These are phyloP conservation scores for Gallinago nigripennis DNA, from an alignment of 2,797 vertebrate species.

Conservation along the genomic window DNA sequence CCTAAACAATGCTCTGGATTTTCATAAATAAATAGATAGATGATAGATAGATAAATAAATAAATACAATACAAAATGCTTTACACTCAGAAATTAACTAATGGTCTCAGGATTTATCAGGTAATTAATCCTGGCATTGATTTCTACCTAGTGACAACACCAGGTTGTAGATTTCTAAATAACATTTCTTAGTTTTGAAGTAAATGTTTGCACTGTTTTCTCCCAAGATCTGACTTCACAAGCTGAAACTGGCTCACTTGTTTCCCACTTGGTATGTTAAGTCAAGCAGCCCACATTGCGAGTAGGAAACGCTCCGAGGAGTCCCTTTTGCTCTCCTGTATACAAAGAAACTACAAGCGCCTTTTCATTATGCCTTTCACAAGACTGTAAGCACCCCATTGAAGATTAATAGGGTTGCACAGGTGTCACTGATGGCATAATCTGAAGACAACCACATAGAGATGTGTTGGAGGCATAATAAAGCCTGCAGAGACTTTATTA, in stretches of 20 bases:
- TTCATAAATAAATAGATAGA: neutral
- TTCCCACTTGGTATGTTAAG: neutral
- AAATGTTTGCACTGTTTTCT: neutral
- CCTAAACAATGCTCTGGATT: neutral
- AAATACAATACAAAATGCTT: neutral
- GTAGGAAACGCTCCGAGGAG: neutral
- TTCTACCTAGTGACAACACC: neutral
- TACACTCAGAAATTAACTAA: neutral
- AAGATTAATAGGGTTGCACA: neutral
- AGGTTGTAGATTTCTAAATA: neutral
- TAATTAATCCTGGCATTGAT: neutral
- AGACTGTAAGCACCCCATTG: neutral
- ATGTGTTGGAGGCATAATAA: neutral
- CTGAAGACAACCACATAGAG: neutral
- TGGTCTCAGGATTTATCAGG: rapidly evolving
- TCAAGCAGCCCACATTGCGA: rapidly evolving
- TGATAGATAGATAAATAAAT: neutral
- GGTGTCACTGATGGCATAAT: neutral
- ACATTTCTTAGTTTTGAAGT: neutral
- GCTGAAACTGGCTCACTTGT: neutral
- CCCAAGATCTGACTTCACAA: neutral
- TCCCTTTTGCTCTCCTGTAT: neutral
- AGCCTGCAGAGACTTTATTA: neutral
- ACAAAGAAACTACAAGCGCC: neutral
- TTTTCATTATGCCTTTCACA: neutral